These are phyloP conservation scores for Cephalopholis sonnerati DNA, from an alignment of 2,113 vertebrate genomes.

Conservation along the genomic window DNA sequence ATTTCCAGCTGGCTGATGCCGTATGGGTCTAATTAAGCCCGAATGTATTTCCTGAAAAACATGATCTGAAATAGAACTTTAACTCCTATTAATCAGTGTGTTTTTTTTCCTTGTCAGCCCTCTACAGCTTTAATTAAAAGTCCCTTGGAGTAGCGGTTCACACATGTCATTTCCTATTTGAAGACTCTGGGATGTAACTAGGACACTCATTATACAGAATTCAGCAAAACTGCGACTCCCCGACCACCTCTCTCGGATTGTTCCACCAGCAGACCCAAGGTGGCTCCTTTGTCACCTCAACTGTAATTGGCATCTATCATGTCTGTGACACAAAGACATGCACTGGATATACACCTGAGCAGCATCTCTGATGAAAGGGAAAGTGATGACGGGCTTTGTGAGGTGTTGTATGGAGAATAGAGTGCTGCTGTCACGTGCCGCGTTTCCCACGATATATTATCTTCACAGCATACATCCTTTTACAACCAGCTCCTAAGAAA, in stretches of 20 bases:
- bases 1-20: conserved; percentile 84
- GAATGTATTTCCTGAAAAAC: conserved; percentile 83
- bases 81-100: conserved; percentile 84
- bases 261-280: conserved; percentile 61
- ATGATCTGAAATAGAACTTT: conserved; percentile 82
- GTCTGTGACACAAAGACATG: conserved; percentile 32
- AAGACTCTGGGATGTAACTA: conserved; percentile 77
- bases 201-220: conserved; percentile 81
- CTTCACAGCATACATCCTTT: not conserved
- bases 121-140: conserved; percentile 86
- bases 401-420: conserved; percentile 35
- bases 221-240: conserved; percentile 61
- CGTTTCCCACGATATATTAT: conserved; percentile 38
- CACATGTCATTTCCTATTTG: conserved; percentile 84
- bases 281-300: conserved; percentile 60
- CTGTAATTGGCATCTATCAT: conserved; percentile 68
- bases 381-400: conserved; percentile 52
- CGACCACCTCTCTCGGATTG: conserved; percentile 59
- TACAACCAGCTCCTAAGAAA: conserved; percentile 15
- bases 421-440: conserved; percentile 45
- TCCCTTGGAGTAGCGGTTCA: conserved; percentile 80
- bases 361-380: conserved; percentile 36
- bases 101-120: conserved; percentile 76
- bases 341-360: conserved; percentile 28
- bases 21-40: conserved; percentile 85